Conservation (phyloP, 2,797 vertebrate species). For the Anisognathus igniventris region DNA sequence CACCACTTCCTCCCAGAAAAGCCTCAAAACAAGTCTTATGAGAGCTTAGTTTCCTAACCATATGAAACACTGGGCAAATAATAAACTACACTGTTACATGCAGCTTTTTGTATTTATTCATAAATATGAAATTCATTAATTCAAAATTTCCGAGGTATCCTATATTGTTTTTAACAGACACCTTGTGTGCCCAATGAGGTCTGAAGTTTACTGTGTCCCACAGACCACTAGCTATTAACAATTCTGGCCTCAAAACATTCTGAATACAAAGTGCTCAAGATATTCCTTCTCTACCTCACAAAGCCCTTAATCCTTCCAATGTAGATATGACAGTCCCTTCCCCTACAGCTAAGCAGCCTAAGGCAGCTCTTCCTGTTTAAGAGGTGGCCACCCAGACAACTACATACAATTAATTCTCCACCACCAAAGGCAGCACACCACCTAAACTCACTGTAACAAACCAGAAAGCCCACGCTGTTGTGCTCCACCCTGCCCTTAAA, state of each 20-base stretch:
- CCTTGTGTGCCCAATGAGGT: neutral
- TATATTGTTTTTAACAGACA: neutral
- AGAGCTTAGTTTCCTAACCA: neutral
- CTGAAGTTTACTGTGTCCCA: neutral
- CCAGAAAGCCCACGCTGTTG: neutral
- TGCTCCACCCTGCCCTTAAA: conserved; percentile 6
- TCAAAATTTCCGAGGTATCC: neutral
- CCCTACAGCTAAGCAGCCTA: neutral
- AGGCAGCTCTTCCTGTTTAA: neutral
- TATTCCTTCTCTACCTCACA: neutral
- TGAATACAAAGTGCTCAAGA: neutral
- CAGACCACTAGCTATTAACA: neutral
- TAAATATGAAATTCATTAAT: neutral
- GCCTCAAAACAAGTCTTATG: neutral
- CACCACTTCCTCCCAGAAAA: neutral
- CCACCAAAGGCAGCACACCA: neutral
- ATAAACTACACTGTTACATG: neutral
- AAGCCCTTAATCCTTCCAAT: neutral
- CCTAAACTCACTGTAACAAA: conserved; percentile 18
- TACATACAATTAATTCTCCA: neutral
- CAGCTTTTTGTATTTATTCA: neutral
- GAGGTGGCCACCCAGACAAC: neutral
- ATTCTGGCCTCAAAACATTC: neutral
- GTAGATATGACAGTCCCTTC: neutral
- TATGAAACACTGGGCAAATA: neutral